Evolutionary conservation across 2,113 vertebrate species (phyloP), one percentile per base, ranked within the genome.

Genomic region (Melospiza georgiana): DNA sequence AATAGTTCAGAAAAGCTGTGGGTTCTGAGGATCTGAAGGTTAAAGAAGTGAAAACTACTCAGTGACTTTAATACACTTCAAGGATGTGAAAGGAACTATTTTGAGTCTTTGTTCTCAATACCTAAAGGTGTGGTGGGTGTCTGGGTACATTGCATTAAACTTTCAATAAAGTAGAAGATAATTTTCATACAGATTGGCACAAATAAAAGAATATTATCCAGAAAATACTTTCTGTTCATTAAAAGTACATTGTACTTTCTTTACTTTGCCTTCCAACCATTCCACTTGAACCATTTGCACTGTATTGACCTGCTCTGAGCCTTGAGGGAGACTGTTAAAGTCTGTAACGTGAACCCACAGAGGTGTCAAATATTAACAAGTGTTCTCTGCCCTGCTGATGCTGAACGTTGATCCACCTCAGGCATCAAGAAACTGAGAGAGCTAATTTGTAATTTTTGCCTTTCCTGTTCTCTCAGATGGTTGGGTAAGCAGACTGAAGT

Each of bases 351-450:
- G 62, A 91, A 66, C 52, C 33, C 63, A 59, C 23, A 58, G 73
- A 67, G 65, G 59, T 89, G 84, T 85, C 65, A 87, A 30, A 41
- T 92, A 77, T 72, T 72, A 94, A 84, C 57, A 89, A 87, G 61
- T 75, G 55, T 68, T 90, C 52, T 87, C 84, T 95, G 78, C 68
- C 85, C 77, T 82, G 16, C 62, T 80, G 55, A 6, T 87, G 58
- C 62, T 92, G 73, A 84, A 57, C 0, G 5, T 46, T 85, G 57
- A 77, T 92, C 67, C 37, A 81, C 39, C 73, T 94, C 51, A 75
- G 90, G 63, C 88, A 7, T 76, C 75, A 69, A 57, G 57, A 95
- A 85, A 72, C 23, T 18, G 68, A 81, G 76, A 74, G 41, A 20
- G 10, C 46, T 81, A 68, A 88, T 96, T 61, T 95, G 23, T 77